A percentile compares a stretch with the other conserved stretches of the same genome.
These are phyloP conservation scores for Copidosoma floridanum DNA, from an alignment of 1,140 invertebrate genomes.

Conservation along the genomic window DNA sequence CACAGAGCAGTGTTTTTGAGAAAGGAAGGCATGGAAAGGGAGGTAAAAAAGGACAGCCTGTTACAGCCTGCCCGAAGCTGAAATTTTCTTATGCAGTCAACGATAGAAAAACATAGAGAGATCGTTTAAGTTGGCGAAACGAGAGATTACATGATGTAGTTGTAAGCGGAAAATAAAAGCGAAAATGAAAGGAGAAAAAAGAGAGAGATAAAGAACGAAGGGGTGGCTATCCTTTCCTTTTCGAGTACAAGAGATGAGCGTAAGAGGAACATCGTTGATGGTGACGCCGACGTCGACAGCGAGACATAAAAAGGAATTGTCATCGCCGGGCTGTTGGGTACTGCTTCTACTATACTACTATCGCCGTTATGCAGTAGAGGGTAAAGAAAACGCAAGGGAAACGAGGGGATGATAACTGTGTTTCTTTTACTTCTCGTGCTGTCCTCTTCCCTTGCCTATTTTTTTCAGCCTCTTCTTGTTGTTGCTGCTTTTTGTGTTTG, in stretches of 20 bases:
- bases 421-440: slow-evolving; percentile 3
- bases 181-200: neutral
- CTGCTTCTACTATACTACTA: too few species aligned
- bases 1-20: neutral
- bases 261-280: neutral
- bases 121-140: too few species aligned
- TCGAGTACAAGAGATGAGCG: slow-evolving; percentile 10
- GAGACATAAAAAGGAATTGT: slow-evolving; percentile 47
- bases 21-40: neutral
- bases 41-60: slow-evolving; percentile 8
- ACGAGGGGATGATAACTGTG: neutral
- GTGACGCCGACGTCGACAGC: neutral
- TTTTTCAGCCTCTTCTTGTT: too few species aligned
- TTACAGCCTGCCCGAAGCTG: slow-evolving; percentile 34
- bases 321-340: slow-evolving; percentile 40
- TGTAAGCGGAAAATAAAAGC: slow-evolving; percentile 1
- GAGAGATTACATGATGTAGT: too few species aligned
- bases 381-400: neutral
- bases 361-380: too few species aligned
- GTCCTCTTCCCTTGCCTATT: neutral
- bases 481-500: slow-evolving; percentile 30
- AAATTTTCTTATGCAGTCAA: slow-evolving; percentile 40
- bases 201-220: neutral
- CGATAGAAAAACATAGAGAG: too few species aligned
- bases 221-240: neutral